A percentile compares a stretch with the other conserved stretches of the same genome.
These are phyloP conservation scores for Lysandra bellargus DNA, from an alignment of 2,888 invertebrate genomes.

Conservation along the genomic window DNA sequence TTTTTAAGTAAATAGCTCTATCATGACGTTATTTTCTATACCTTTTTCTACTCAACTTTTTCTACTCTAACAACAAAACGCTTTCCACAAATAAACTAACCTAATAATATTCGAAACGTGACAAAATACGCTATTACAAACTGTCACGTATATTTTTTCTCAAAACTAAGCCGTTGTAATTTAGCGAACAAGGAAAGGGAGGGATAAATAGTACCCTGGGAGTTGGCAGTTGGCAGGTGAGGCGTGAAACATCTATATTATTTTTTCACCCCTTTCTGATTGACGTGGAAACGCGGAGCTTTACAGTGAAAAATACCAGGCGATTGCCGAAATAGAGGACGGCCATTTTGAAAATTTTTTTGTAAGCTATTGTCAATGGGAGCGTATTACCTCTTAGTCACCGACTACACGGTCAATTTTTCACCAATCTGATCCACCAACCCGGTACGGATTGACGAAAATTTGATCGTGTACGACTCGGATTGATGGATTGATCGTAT, in stretches of 20 bases:
- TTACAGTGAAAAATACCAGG: conserved; percentile 7
- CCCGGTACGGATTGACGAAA: no score
- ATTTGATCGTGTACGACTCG: no score
- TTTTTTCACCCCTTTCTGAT: background rate
- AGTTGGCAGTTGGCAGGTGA: conserved; percentile 34
- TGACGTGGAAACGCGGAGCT: background rate
- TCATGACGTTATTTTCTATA: no score
- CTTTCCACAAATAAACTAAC: background rate
- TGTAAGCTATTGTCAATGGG: background rate
- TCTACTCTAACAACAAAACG: background rate
- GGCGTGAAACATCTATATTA: conserved; percentile 26
- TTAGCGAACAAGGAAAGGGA: conserved; percentile 67
- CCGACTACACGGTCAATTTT: no score
- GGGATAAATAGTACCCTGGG: conserved; percentile 34
- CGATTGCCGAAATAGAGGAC: background rate
- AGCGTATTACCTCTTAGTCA: no score
- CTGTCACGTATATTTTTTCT: conserved; percentile 42
- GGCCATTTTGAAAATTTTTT: background rate
- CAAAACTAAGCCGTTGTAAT: conserved; percentile 57
- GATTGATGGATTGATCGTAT: no score
- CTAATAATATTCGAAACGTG: background rate
- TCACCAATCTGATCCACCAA: no score
- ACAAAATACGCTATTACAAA: conserved; percentile 36
- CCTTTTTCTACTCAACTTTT: background rate
- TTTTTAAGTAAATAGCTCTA: no score